Evolutionary conservation across 2,888 invertebrate genomes (phyloP).

Genomic region (Phengaris alcon): DNA sequence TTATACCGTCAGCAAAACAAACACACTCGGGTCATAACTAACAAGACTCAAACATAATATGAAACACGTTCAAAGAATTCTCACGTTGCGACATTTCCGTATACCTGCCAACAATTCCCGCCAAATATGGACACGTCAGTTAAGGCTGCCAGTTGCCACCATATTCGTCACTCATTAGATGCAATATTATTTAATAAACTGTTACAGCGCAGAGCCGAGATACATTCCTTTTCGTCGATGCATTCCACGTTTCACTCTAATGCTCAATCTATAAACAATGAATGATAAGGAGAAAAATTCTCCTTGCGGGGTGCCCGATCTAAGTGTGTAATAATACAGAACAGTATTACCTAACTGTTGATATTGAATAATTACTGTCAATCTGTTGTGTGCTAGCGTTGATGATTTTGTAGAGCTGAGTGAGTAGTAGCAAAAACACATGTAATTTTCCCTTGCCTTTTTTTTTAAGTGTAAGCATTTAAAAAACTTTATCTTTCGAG

Average conservation of each 20-base stretch:
- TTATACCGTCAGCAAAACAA: slow-evolving; percentile 11
- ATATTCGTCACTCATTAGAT: slow-evolving; percentile 17
- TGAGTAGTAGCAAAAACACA: no score
- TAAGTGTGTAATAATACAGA: not conserved
- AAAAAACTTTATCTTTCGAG: no score
- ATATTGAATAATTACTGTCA: no score
- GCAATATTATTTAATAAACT: slow-evolving; percentile 9
- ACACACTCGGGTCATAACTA: not conserved
- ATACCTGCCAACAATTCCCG: slow-evolving; percentile 6
- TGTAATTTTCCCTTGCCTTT: no score
- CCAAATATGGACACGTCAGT: not conserved
- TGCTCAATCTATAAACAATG: slow-evolving; percentile 5
- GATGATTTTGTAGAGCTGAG: no score
- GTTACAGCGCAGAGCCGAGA: not conserved
- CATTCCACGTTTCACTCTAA: not conserved
- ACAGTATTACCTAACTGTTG: no score
- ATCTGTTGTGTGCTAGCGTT: no score
- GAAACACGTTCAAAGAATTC: slow-evolving; percentile 19
- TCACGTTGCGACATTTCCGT: slow-evolving; percentile 23
- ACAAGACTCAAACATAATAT: not conserved
- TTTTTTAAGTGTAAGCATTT: no score
- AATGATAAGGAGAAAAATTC: not conserved
- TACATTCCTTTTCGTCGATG: not conserved
- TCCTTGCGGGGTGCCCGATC: not conserved
- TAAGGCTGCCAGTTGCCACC: not conserved